phyloP scores from a whole-genome alignment of 2,888 invertebrate genomes.

The Cerceris ruficornis region DNA sequence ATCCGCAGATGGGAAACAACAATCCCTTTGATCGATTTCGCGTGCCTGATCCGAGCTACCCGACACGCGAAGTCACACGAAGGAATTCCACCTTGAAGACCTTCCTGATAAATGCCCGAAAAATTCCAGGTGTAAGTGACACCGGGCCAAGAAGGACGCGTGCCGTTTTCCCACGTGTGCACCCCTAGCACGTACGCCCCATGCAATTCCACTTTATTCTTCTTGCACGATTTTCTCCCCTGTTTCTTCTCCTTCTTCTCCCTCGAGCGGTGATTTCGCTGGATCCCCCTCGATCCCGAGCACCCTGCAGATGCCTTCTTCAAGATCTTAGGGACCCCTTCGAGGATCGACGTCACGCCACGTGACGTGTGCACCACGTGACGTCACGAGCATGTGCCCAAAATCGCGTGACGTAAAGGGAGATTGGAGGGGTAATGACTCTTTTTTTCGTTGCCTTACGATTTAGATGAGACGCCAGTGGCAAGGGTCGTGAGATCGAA shows the following conservation, averaged over 20 bases:
- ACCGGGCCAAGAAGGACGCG: slow-evolving; percentile 68
- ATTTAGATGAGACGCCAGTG: slow-evolving; percentile 28
- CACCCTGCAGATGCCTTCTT: slow-evolving; percentile 53
- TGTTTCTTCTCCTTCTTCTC: slow-evolving; percentile 52
- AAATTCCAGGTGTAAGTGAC: slow-evolving; percentile 74
- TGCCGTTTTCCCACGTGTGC: slow-evolving; percentile 79
- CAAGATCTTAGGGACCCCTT: slow-evolving; percentile 62
- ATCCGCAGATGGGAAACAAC: slow-evolving; percentile 29
- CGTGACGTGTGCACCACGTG: slow-evolving; percentile 73
- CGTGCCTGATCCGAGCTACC: slow-evolving; percentile 26
- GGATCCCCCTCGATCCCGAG: slow-evolving; percentile 42
- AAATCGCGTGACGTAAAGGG: slow-evolving; percentile 65
- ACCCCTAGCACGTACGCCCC: slow-evolving; percentile 61
- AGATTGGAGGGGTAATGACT: slow-evolving; percentile 47
- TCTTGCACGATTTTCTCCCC: slow-evolving; percentile 56
- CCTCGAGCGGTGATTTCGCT: slow-evolving; percentile 50
- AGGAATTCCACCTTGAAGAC: slow-evolving; percentile 46
- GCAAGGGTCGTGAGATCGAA: slow-evolving; percentile 62
- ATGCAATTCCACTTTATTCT: slow-evolving; percentile 72
- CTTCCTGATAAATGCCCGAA: slow-evolving; percentile 58
- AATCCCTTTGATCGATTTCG: slow-evolving; percentile 42
- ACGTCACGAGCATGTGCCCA: slow-evolving; percentile 75
- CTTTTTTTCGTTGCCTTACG: slow-evolving; percentile 27
- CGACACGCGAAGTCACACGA: slow-evolving; percentile 69
- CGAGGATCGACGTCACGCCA: slow-evolving; percentile 71